Evolutionary conservation across 2,888 invertebrate species (phyloP).

Genomic region (Melolontha melolontha): DNA sequence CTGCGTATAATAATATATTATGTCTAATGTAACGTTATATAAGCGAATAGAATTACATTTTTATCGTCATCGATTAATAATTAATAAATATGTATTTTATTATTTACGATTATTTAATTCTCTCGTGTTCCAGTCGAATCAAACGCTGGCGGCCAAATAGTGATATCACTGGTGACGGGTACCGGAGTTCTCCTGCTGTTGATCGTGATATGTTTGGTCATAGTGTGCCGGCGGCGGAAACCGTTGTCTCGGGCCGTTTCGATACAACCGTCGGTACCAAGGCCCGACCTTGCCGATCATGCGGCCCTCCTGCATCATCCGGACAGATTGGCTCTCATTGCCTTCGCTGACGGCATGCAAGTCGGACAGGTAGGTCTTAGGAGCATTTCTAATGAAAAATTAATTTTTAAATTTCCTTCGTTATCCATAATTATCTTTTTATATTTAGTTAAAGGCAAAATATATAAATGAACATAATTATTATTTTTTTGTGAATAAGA

Average conservation of each 20-base stretch:
- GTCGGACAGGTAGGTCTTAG: constrained; percentile 59
- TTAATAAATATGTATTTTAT: too few species aligned
- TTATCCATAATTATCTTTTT: too few species aligned
- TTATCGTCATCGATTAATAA: background rate
- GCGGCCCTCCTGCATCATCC: constrained; percentile 63
- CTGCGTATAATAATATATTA: too few species aligned
- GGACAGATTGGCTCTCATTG: constrained; percentile 69
- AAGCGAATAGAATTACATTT: too few species aligned
- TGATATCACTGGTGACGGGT: constrained; percentile 63
- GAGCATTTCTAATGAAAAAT: background rate
- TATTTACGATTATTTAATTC: background rate
- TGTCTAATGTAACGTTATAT: too few species aligned
- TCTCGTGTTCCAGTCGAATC: constrained; percentile 54
- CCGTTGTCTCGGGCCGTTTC: constrained; percentile 57
- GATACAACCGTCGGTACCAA: constrained; percentile 55
- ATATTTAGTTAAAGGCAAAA: too few species aligned
- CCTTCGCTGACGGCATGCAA: constrained; percentile 68
- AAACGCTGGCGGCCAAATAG: constrained; percentile 55
- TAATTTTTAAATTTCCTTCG: too few species aligned
- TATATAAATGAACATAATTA: too few species aligned
- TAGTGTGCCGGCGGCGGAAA: constrained; percentile 60
- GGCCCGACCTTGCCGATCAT: constrained; percentile 59
- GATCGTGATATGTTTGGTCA: constrained; percentile 60
- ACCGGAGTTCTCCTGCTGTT: constrained; percentile 62
- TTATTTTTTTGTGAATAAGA: too few species aligned